These are phyloP conservation scores for Aphidoletes aphidimyza DNA, from an alignment of 2,888 invertebrate genomes.

Conservation along the genomic window DNA sequence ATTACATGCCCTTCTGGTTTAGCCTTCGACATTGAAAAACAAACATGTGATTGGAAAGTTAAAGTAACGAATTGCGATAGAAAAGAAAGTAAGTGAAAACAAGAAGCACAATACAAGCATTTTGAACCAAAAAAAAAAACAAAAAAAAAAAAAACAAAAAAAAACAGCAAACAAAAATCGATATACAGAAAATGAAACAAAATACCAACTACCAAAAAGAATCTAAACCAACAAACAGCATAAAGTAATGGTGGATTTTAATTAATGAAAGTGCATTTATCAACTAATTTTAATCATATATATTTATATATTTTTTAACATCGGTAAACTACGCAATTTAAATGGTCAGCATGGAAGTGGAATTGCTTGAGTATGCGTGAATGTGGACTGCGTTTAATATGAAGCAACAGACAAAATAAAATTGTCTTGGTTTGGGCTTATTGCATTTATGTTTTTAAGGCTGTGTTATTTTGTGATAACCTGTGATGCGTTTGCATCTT, in stretches of 20 bases:
- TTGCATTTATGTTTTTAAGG: background rate
- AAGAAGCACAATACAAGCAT: too few relatives aligned
- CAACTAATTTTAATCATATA: background rate
- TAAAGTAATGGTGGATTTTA: background rate
- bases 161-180: background rate
- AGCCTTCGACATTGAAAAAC: conserved; percentile 97
- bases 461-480: background rate
- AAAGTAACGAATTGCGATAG: conserved; percentile 96
- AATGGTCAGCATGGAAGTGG: background rate
- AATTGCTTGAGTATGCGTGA: background rate
- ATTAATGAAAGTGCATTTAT: background rate
- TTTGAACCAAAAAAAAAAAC: conserved; percentile 56
- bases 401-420: background rate
- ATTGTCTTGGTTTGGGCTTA: conserved; percentile 11
- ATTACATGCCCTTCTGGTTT: conserved; percentile 96
- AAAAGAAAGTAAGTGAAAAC: conserved; percentile 90
- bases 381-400: background rate
- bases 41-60: conserved; percentile 98
- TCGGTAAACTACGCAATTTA: background rate
- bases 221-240: background rate
- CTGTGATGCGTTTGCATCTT: background rate
- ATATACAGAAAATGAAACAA: background rate
- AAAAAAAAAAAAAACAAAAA: conserved; percentile 54
- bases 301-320: background rate
- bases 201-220: background rate